Conservation (phyloP, 2,797 vertebrate genomes). For the Falco peregrinus region DNA sequence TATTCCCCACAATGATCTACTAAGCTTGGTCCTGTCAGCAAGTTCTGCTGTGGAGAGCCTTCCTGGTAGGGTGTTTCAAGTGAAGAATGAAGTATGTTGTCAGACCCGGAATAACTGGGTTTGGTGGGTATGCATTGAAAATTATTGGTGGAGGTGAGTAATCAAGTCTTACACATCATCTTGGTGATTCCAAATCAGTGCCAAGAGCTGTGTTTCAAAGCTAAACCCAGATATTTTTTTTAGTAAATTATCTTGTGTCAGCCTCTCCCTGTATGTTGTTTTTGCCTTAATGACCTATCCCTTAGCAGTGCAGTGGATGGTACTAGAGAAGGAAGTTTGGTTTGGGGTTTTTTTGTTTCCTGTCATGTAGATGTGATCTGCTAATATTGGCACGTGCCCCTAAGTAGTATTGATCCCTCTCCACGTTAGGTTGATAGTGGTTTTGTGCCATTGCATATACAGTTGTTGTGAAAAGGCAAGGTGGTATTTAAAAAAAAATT, state of each 20-base stretch:
- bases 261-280: background rate
- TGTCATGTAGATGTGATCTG: background rate
- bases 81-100: background rate
- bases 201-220: background rate
- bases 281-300: background rate
- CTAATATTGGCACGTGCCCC: background rate
- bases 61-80: background rate
- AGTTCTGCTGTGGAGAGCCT: background rate
- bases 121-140: background rate
- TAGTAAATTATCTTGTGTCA: background rate
- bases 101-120: background rate
- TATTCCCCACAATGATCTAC: background rate
- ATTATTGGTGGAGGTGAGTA: background rate
- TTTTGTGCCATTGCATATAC: background rate
- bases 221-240: background rate
- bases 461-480: background rate
- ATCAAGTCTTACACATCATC: background rate
- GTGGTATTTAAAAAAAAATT: background rate
- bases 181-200: background rate
- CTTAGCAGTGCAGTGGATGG: background rate
- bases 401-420: background rate
- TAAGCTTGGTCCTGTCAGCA: background rate
- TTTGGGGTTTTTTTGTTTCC: background rate
- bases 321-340: background rate
- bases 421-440: background rate